Evolutionary conservation across 2,113 vertebrate species (phyloP).

Genomic region (Solea solea): DNA sequence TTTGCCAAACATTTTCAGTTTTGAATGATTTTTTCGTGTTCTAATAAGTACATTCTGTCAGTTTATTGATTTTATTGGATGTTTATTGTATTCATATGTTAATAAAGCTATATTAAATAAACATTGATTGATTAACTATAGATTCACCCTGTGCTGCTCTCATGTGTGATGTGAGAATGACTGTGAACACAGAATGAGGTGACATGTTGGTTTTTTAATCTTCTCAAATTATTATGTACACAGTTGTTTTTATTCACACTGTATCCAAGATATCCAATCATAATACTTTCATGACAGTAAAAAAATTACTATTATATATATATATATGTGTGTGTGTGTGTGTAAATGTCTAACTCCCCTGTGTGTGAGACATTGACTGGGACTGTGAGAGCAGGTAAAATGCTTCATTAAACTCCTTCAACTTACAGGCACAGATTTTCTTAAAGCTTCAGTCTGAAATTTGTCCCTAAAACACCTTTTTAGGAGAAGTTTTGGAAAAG

Average conservation of each 20-base stretch:
- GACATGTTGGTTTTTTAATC: slow-evolving; percentile 58
- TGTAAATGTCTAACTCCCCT: slow-evolving; percentile 21
- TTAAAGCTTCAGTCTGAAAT: background rate
- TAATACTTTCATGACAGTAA: slow-evolving; percentile 68
- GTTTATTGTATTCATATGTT: too few relatives aligned
- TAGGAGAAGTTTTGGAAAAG: too few relatives aligned
- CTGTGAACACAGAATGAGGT: background rate
- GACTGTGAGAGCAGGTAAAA: slow-evolving; percentile 8
- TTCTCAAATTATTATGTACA: slow-evolving; percentile 44
- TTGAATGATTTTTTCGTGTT: too few relatives aligned
- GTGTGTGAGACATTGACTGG: slow-evolving; percentile 10
- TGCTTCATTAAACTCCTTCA: slow-evolving; percentile 16
- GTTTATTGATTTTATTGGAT: background rate
- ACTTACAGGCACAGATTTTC: slow-evolving; percentile 39
- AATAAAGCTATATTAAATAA: too few relatives aligned
- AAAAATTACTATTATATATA: slow-evolving; percentile 36
- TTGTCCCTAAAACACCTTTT: too few relatives aligned
- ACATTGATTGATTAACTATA: too few relatives aligned
- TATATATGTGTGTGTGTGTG: slow-evolving; percentile 4
- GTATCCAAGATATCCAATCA: slow-evolving; percentile 31
- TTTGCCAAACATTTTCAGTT: too few relatives aligned
- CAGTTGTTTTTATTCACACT: slow-evolving; percentile 18
- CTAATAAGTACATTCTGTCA: too few relatives aligned
- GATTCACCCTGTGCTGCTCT: too few relatives aligned
- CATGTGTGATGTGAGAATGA: background rate